Evolutionary conservation across 2,797 vertebrate genomes (phyloP).

Genomic region (Eulemur coronatus): DNA sequence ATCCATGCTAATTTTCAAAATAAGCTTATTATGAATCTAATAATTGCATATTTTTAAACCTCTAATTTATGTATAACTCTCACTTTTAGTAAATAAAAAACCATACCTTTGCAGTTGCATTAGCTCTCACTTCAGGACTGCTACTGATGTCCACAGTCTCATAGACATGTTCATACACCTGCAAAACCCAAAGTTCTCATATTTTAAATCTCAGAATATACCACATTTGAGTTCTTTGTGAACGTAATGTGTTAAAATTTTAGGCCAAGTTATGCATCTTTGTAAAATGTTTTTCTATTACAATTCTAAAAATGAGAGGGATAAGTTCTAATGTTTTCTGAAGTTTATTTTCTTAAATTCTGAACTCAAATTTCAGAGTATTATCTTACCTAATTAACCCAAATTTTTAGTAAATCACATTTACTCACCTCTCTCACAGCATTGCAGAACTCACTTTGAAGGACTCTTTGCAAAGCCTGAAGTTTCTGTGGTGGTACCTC

Average conservation of each 20-base stretch:
- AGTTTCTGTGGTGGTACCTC: constrained; percentile 98
- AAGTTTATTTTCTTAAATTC: not conserved
- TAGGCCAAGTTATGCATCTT: not conserved
- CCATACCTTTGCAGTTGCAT: constrained; percentile 97
- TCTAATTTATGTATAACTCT: not conserved
- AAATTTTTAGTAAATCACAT: not conserved
- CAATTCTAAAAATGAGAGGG: not conserved
- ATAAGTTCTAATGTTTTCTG: not conserved
- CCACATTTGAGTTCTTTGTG: not conserved
- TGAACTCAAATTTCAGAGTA: not conserved
- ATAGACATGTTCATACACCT: constrained; percentile 99
- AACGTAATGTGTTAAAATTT: not conserved
- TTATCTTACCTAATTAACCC: not conserved
- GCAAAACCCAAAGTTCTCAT: constrained; percentile 62
- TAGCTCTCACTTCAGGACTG: constrained; percentile 97
- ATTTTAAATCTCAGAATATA: not conserved
- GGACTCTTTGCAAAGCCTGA: constrained; percentile 96
- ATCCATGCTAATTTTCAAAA: constrained; percentile 1
- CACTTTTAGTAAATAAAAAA: constrained; percentile 22
- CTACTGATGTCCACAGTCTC: constrained; percentile 99
- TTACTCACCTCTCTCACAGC: constrained; percentile 96
- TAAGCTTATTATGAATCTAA: not conserved
- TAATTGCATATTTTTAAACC: not conserved
- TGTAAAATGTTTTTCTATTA: constrained; percentile 9
- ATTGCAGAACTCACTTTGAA: constrained; percentile 99